These are phyloP conservation scores for Agapornis roseicollis DNA, from an alignment of 2,113 vertebrate genomes.

Conservation along the genomic window DNA sequence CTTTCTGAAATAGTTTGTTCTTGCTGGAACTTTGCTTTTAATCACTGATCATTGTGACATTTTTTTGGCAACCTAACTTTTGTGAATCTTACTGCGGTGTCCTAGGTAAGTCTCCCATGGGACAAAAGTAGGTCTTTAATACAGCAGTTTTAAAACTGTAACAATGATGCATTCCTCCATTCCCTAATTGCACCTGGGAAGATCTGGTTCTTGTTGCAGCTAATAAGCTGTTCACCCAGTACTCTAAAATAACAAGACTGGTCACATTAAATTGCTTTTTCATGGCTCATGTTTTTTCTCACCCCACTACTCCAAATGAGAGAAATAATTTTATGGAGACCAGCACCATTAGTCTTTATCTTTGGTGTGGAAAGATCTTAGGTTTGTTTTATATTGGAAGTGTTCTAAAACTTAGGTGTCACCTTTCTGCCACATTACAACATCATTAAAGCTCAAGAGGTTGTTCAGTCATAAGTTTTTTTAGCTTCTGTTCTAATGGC, in stretches of 20 bases:
- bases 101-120: slow-evolving; percentile 25
- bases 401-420: not conserved
- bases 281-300: not conserved
- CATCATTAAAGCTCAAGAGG: not conserved
- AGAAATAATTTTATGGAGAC: not conserved
- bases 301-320: not conserved
- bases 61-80: slow-evolving; percentile 35
- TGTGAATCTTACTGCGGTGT: slow-evolving; percentile 6
- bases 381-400: not conserved
- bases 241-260: slow-evolving; percentile 11
- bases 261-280: slow-evolving; percentile 26
- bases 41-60: slow-evolving; percentile 33
- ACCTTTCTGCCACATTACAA: slow-evolving; percentile 1
- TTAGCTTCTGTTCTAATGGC: not conserved
- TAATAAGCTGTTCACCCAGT: slow-evolving; percentile 2
- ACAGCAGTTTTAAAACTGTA: slow-evolving; percentile 21
- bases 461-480: not conserved
- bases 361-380: not conserved
- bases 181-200: slow-evolving; percentile 22
- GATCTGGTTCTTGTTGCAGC: slow-evolving; percentile 24
- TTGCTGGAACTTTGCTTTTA: slow-evolving; percentile 60
- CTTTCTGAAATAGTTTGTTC: slow-evolving; percentile 44
- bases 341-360: not conserved
- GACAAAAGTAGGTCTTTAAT: slow-evolving; percentile 23
- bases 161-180: not conserved